These are phyloP conservation scores for Glyptemys insculpta DNA, from an alignment of 2,797 vertebrate genomes.

Conservation along the genomic window DNA sequence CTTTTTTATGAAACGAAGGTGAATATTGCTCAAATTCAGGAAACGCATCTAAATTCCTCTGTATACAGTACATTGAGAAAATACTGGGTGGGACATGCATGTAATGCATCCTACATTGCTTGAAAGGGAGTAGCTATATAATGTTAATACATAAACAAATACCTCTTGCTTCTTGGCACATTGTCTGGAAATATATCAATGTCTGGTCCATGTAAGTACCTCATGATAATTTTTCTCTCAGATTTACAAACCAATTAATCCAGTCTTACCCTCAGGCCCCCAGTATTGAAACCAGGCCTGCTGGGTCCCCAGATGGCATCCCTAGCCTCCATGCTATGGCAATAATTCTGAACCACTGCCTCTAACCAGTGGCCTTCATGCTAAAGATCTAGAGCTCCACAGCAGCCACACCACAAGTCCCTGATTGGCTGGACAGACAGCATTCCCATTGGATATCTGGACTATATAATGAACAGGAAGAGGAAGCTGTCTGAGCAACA, in stretches of 20 bases:
- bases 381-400: not conserved
- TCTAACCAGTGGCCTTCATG: not conserved
- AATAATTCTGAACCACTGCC: not conserved
- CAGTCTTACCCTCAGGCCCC: not conserved
- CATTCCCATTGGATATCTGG: not conserved
- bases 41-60: constrained; percentile 12
- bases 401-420: not conserved
- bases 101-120: constrained; percentile 2
- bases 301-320: not conserved
- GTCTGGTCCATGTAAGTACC: not conserved
- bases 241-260: not conserved
- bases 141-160: constrained; percentile 32
- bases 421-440: not conserved
- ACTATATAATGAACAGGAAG: not conserved
- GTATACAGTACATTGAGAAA: constrained; percentile 37
- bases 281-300: not conserved
- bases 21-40: constrained; percentile 30
- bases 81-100: not conserved
- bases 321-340: not conserved
- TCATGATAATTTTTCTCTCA: constrained; percentile 22
- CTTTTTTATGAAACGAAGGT: constrained; percentile 51
- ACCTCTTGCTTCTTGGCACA: constrained; percentile 19
- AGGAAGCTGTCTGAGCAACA: not conserved
- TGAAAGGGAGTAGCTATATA: constrained; percentile 1
- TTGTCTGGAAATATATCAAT: not conserved